Conservation (phyloP, 2,888 invertebrate species). For the Gonocerus acuteangulatus region DNA sequence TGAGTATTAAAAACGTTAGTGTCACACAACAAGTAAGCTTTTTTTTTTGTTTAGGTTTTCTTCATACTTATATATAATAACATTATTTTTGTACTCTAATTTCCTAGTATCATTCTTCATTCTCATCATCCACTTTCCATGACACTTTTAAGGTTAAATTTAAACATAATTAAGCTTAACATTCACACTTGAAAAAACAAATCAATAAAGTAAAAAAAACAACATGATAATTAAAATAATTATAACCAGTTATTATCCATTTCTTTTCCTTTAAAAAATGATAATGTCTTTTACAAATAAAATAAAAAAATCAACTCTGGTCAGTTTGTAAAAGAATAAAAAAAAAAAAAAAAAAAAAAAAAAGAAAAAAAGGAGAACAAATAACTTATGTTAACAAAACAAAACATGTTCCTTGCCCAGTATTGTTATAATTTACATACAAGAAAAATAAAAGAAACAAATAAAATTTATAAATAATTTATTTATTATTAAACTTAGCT, state of each 20-base stretch:
- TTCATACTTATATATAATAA: constrained; percentile 20
- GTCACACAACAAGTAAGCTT: constrained; percentile 24
- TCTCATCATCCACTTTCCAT: constrained; percentile 11
- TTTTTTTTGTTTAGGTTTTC: constrained; percentile 1
- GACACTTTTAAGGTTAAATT: constrained; percentile 8
- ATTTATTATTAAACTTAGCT: no score
- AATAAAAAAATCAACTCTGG: not conserved
- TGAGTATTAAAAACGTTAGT: constrained; percentile 25
- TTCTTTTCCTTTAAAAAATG: no score
- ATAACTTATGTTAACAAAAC: not conserved
- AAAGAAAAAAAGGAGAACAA: no score
- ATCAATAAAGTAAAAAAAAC: constrained; percentile 2
- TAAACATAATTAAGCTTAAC: constrained; percentile 9
- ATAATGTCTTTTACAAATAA: not conserved
- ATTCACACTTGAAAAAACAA: constrained; percentile 7
- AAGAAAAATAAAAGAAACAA: no score
- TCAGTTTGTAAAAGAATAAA: no score
- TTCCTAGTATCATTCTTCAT: constrained; percentile 14
- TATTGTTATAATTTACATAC: no score
- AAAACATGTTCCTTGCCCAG: not conserved
- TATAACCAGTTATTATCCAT: not conserved
- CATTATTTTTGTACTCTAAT: constrained; percentile 22
- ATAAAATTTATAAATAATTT: no score
- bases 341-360: no score
- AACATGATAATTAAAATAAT: not conserved